Evolutionary conservation across 2,113 vertebrate genomes (phyloP).

Genomic region (Cheirogaleus medius): DNA sequence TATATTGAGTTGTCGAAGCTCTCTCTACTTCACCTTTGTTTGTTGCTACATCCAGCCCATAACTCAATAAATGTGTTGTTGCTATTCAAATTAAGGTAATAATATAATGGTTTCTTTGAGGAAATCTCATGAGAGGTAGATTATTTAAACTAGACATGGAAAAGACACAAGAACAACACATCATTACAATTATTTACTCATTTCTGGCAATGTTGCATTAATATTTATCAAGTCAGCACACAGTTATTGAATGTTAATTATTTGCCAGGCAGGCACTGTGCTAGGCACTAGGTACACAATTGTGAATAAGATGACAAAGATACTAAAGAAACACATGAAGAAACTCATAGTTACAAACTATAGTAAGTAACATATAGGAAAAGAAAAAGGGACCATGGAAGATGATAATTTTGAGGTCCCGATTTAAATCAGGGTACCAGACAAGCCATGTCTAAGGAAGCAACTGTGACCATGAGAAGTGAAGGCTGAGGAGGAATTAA

Average conservation of each 20-base stretch:
- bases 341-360: neutral
- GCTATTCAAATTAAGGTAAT: slow-evolving; percentile 24
- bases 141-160: neutral
- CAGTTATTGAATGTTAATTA: neutral
- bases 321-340: neutral
- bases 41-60: neutral
- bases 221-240: neutral
- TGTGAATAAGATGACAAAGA: neutral
- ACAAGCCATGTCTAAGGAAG: neutral
- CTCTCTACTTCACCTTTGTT: neutral
- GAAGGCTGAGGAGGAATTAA: neutral
- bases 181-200: neutral
- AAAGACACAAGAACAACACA: neutral
- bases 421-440: neutral
- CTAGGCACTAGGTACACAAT: neutral
- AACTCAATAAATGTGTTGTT: neutral
- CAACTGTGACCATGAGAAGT: neutral
- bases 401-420: neutral
- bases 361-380: neutral
- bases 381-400: neutral
- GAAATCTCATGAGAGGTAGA: neutral
- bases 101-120: neutral
- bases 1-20: neutral
- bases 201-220: neutral
- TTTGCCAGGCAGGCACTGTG: neutral